Evolutionary conservation across 1,140 invertebrate species (phyloP).

Genomic region (Apis dorsata): DNA sequence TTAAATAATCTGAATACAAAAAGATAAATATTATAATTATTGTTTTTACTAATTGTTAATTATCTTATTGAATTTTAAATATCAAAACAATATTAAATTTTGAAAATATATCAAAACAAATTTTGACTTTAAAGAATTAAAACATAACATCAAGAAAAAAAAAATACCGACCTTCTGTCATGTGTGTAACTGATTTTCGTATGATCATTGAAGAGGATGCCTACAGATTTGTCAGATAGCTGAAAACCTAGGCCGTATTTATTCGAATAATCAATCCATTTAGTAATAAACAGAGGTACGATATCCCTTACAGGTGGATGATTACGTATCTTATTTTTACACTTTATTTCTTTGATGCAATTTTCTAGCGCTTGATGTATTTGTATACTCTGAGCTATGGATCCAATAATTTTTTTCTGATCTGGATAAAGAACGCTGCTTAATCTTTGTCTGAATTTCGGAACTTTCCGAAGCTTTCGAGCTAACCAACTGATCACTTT

Average conservation of each 20-base stretch:
- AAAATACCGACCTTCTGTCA: conserved; percentile 82
- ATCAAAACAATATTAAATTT: too few species aligned
- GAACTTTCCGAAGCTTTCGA: conserved; percentile 70
- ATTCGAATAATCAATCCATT: conserved; percentile 89
- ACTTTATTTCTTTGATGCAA: conserved; percentile 65
- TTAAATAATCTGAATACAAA: neutral
- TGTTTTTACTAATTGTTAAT: neutral
- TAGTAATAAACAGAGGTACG: conserved; percentile 84
- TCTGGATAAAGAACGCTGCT: conserved; percentile 76
- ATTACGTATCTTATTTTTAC: conserved; percentile 57
- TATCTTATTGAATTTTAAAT: neutral
- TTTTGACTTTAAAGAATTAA: conserved; percentile 1
- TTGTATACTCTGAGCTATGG: conserved; percentile 60
- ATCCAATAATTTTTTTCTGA: conserved; percentile 64
- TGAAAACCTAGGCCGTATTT: conserved; percentile 88
- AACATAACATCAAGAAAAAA: neutral
- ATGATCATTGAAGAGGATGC: conserved; percentile 86
- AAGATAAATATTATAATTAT: neutral
- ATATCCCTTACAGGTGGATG: conserved; percentile 80
- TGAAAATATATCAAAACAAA: neutral
- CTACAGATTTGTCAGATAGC: conserved; percentile 85
- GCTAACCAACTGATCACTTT: conserved; percentile 74
- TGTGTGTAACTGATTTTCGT: conserved; percentile 83
- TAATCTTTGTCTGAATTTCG: conserved; percentile 74
- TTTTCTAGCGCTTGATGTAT: conserved; percentile 72